Base-by-base conservation (phyloP, 2,113 vertebrate genomes). In the Myocastor coypus region DNA sequence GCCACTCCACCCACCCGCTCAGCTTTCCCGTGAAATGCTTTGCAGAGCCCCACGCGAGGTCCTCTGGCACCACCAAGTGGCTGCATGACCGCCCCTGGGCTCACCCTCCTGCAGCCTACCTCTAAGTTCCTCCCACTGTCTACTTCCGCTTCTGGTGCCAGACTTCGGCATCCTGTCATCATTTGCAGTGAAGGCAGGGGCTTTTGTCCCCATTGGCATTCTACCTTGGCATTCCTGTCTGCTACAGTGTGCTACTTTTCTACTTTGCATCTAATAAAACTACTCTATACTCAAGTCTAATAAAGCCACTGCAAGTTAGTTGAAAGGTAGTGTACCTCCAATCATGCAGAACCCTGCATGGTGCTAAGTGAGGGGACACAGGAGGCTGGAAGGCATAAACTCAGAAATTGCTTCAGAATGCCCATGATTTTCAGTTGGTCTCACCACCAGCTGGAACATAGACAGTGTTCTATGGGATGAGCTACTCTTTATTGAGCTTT, bases 41-140 rank as follows among this genome's bases (percentile, higher is more conserved):
- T 46, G 12, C 77, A 26, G 8, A 66, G 3, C 30, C n/a, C n/a
- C 5, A 0, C 40, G 0, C 0, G 63, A 83, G 91, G 75, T 59
- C 64, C 81, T 92, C 91, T 90, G 97, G 96, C 88, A 3, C 93
- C 96, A 75, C 97, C 95, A 26, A 26, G 91, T 30, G 96, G 88
- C 57, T 1, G 17, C 8, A 20, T 0, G 19, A 28, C 4, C 1
- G 34, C 46, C 57, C 84, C 24, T 37, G 52, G 2, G 3, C 0
- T 0, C 12, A 46, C 3, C 22, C 26, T 20, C n/a, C 0, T 3
- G 50, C 26, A 2, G 20, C 52, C 22, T 8, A 55, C 12, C 42
- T 1, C 14, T 5, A 17, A 80, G 5, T 5, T 28, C 24, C 26
- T 24, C n/a, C 8, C n/a, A 26, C 0, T 4, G 0, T 19, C 19